phyloP scores from a whole-genome alignment of 2,797 vertebrate species.

The Peromyscus aztecus region DNA sequence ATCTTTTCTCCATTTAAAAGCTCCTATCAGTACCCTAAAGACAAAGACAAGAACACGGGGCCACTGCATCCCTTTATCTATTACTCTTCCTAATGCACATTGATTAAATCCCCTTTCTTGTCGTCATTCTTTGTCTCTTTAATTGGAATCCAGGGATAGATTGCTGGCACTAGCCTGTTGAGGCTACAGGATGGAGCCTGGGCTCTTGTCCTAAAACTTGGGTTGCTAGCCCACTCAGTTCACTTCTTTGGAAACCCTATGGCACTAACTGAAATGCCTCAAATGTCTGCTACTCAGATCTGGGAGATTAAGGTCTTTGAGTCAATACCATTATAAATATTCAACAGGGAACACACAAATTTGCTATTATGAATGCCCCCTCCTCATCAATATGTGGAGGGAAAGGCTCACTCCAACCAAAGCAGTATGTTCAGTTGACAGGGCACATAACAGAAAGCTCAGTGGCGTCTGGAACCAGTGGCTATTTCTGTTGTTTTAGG shows the following conservation, averaged over 20 bases:
- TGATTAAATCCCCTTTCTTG: neutral
- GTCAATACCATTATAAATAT: slow-evolving; percentile 6
- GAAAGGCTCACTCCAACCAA: neutral
- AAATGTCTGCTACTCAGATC: neutral
- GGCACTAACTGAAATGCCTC: neutral
- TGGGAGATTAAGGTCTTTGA: neutral
- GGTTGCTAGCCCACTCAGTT: neutral
- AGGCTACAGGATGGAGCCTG: neutral
- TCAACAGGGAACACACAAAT: neutral
- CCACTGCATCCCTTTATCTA: neutral
- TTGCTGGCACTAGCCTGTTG: neutral
- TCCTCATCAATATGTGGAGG: neutral
- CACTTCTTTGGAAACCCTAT: neutral
- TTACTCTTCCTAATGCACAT: neutral
- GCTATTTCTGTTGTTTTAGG: neutral
- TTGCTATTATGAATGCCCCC: neutral
- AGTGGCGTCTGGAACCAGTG: neutral
- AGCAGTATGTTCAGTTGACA: neutral
- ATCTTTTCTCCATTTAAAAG: neutral
- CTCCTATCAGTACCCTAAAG: neutral
- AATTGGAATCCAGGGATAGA: neutral
- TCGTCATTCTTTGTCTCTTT: neutral
- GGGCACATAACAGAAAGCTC: neutral
- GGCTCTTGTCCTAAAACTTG: neutral
- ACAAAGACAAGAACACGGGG: neutral